Evolutionary conservation across 2,888 invertebrate species (phyloP).

Genomic region (Plebejus argus): DNA sequence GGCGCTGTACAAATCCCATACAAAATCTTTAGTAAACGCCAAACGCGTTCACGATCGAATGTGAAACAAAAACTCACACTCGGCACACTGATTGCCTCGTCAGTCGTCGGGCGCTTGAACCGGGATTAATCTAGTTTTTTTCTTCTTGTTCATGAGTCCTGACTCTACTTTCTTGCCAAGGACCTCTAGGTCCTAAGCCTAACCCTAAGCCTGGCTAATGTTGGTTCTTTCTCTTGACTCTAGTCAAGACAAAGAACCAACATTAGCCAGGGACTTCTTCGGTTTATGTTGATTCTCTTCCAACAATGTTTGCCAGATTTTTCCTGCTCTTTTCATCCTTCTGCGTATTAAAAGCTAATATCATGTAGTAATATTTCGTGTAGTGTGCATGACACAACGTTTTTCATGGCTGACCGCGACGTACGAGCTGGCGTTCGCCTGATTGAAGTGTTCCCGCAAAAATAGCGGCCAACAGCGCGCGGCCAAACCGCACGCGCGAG

Average conservation of each 20-base stretch:
- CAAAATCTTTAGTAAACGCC: too few species aligned
- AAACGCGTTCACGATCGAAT: too few species aligned
- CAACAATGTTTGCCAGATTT: neutral
- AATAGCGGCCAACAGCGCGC: conserved; percentile 64
- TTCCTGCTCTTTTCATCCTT: neutral
- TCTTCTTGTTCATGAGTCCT: too few species aligned
- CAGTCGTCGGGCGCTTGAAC: neutral
- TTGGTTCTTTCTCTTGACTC: too few species aligned
- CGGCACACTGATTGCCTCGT: neutral
- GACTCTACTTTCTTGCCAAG: too few species aligned
- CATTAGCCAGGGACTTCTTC: too few species aligned
- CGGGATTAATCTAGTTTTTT: neutral
- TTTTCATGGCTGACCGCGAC: conserved; percentile 26
- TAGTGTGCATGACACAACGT: neutral
- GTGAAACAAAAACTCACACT: too few species aligned
- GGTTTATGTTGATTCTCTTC: neutral
- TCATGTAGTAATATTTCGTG: neutral
- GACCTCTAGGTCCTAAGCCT: too few species aligned
- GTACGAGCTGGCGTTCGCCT: conserved; percentile 36
- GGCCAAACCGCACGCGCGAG: conserved; percentile 68
- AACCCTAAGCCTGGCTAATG: too few species aligned
- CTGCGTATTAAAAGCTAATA: neutral
- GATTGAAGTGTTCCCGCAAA: conserved; percentile 70
- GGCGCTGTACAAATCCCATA: too few species aligned
- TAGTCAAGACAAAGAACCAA: too few species aligned